Conservation (phyloP, 1,140 invertebrate species). For the Brachionus calyciflorus region DNA sequence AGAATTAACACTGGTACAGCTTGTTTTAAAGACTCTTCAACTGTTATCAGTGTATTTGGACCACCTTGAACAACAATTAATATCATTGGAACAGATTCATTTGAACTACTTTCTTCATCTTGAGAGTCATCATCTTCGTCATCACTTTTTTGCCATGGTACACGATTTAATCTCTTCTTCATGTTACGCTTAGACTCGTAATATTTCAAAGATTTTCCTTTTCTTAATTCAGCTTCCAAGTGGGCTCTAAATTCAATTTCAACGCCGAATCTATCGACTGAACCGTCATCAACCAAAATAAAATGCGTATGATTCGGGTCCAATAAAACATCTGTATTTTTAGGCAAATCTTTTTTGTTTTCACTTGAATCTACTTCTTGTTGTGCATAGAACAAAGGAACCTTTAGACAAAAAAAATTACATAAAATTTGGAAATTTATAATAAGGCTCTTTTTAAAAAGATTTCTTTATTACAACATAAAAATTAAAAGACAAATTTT, state of each 20-base stretch:
- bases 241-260: conserved; percentile 57
- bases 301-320: conserved; percentile 63
- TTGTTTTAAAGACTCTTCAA: conserved; percentile 53
- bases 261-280: conserved; percentile 55
- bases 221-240: conserved; percentile 49
- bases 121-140: conserved; percentile 90
- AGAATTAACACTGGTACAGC: conserved; percentile 59
- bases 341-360: not conserved
- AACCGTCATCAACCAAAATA: conserved; percentile 60
- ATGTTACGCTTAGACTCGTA: conserved; percentile 68
- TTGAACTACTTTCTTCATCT: conserved; percentile 59
- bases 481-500: too few species aligned
- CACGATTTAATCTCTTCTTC: conserved; percentile 69
- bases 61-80: conserved; percentile 61
- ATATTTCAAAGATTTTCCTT: conserved; percentile 51
- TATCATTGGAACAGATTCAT: conserved; percentile 54
- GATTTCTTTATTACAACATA: too few species aligned
- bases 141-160: conserved; percentile 91
- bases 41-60: conserved; percentile 57
- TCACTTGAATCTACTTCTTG: conserved; percentile 21
- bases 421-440: too few species aligned
- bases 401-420: conserved; percentile 6
- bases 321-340: conserved; percentile 50
- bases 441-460: too few species aligned
- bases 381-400: conserved; percentile 39